Evolutionary conservation across 2,113 vertebrate species (phyloP).

Genomic region (Tor tambroides): DNA sequence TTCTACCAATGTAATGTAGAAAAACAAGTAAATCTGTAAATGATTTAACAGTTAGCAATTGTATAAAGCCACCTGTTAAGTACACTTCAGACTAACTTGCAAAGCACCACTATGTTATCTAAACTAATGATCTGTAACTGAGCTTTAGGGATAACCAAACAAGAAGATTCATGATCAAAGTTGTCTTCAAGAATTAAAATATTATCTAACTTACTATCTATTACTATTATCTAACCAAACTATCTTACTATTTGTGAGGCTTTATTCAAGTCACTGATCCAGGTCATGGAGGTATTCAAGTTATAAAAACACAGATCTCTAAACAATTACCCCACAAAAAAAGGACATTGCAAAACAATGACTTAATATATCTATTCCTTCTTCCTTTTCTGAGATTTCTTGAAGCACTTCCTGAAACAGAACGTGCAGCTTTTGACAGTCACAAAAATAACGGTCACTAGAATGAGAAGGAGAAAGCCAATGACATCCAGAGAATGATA

Average conservation of each 20-base stretch:
- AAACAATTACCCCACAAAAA: neutral
- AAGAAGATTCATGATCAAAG: neutral
- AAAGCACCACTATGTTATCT: neutral
- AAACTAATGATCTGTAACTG: neutral
- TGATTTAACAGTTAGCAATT: neutral
- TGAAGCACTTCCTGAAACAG: slow-evolving; percentile 71
- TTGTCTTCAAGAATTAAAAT: neutral
- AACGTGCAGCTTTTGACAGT: slow-evolving; percentile 78
- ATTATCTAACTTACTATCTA: too few relatives aligned
- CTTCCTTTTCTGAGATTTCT: slow-evolving; percentile 70
- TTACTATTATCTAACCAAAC: too few relatives aligned
- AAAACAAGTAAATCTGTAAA: too few relatives aligned
- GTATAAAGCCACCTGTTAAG: neutral
- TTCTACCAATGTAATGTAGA: neutral
- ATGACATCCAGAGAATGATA: slow-evolving; percentile 90
- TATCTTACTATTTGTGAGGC: neutral
- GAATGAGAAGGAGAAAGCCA: slow-evolving; percentile 73
- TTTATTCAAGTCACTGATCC: slow-evolving; percentile 14
- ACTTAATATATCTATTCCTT: slow-evolving; percentile 65
- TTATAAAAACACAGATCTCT: neutral
- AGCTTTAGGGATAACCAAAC: neutral
- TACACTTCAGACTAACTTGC: neutral
- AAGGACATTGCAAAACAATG: neutral
- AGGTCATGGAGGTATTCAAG: neutral
- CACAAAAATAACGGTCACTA: slow-evolving; percentile 69